Conservation (phyloP, 2,113 vertebrate genomes). For the Felis catus region DNA sequence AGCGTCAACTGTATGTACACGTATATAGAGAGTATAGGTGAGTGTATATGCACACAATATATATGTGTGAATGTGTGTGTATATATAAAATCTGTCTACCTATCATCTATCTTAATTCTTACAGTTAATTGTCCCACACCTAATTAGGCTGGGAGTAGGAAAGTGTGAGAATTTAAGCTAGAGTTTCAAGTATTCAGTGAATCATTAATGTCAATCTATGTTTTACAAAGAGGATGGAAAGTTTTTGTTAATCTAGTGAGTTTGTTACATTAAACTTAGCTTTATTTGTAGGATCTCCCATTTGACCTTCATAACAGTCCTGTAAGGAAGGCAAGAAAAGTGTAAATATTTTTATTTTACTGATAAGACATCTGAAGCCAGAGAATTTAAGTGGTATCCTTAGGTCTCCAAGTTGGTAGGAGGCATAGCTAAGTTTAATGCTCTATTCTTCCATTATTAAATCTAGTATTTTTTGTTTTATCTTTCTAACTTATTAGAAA, state of each 20-base stretch:
- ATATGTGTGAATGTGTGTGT: background rate
- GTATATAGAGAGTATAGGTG: background rate
- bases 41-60: background rate
- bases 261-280: constrained; percentile 26
- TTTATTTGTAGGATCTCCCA: background rate
- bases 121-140: background rate
- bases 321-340: background rate
- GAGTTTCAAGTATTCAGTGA: background rate
- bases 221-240: constrained; percentile 30
- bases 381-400: background rate
- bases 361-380: background rate
- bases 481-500: background rate
- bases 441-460: constrained; percentile 5
- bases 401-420: constrained; percentile 1
- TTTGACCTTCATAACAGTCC: background rate
- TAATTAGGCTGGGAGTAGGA: background rate
- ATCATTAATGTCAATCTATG: background rate
- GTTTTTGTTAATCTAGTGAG: background rate
- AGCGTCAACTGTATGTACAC: background rate
- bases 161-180: constrained; percentile 15
- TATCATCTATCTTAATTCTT: background rate
- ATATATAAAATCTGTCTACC: background rate
- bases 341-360: constrained; percentile 43
- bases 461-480: constrained; percentile 5
- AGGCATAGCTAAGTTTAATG: background rate